Evolutionary conservation across 2,888 invertebrate genomes (phyloP).

Genomic region (Nudaria mundana): DNA sequence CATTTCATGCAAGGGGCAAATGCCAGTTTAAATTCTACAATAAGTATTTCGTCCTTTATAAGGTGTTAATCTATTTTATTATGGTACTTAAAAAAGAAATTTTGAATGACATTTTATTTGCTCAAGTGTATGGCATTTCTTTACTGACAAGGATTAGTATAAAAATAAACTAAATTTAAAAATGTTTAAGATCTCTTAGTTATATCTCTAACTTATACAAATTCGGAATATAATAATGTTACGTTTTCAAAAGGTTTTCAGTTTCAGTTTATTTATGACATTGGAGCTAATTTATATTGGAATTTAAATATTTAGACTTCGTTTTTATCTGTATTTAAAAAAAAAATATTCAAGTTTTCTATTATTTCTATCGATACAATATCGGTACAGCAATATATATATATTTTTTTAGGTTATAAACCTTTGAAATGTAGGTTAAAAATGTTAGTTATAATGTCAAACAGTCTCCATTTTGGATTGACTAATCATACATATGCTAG

Average conservation of each 20-base stretch:
- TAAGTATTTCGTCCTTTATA: constrained; percentile 5
- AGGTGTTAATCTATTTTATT: constrained; percentile 9
- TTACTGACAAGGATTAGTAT: constrained; percentile 57
- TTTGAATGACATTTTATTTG: constrained; percentile 60
- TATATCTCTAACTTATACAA: constrained; percentile 37
- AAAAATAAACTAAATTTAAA: constrained; percentile 35
- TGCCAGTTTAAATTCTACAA: constrained; percentile 30
- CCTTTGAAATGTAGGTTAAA: constrained; percentile 48
- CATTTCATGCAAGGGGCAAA: constrained; percentile 28
- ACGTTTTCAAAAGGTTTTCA: constrained; percentile 43
- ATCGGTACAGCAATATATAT: constrained; percentile 61
- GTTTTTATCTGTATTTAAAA: no score
- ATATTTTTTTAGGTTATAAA: constrained; percentile 56
- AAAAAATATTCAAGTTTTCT: constrained; percentile 38
- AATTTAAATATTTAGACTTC: constrained; percentile 36
- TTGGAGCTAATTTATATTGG: constrained; percentile 29
- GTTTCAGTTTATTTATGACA: constrained; percentile 57
- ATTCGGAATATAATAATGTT: constrained; percentile 28
- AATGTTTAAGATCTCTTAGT: constrained; percentile 60
- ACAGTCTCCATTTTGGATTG: constrained; percentile 61
- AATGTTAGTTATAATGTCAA: constrained; percentile 35
- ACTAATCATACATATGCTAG: constrained; percentile 80
- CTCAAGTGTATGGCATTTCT: constrained; percentile 78
- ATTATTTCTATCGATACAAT: constrained; percentile 35
- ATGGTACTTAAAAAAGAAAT: constrained; percentile 15